phyloP scores from a whole-genome alignment of 2,888 invertebrate species.

The Andrena hattorfiana region DNA sequence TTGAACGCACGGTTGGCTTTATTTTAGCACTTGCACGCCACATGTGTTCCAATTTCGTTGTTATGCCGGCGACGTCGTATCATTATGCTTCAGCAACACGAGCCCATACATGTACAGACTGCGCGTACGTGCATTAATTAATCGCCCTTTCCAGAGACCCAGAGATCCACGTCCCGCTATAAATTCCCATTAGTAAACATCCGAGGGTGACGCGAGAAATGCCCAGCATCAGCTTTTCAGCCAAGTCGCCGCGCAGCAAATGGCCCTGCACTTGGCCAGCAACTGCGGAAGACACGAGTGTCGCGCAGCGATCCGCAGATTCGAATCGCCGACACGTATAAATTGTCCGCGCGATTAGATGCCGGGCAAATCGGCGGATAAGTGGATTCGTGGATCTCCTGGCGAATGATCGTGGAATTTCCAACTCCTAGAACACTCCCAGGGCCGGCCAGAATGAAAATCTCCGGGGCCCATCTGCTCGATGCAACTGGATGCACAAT shows the following conservation, averaged over 20 bases:
- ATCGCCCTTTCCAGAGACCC: background rate
- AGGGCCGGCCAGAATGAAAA: background rate
- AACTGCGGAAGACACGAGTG: slow-evolving; percentile 12
- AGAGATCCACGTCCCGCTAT: too few species aligned
- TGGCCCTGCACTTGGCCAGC: slow-evolving; percentile 6
- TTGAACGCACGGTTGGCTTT: slow-evolving; percentile 31
- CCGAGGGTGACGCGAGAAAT: background rate
- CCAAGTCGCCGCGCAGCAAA: background rate
- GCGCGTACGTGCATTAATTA: background rate
- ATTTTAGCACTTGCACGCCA: slow-evolving; percentile 57
- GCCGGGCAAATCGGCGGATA: slow-evolving; percentile 47
- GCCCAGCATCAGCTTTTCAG: background rate
- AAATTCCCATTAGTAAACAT: background rate
- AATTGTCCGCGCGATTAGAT: slow-evolving; percentile 45
- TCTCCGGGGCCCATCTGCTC: background rate
- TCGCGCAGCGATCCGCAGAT: slow-evolving; percentile 23
- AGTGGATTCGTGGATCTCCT: slow-evolving; percentile 34
- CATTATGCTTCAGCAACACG: background rate
- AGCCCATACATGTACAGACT: background rate
- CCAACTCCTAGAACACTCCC: slow-evolving; percentile 1
- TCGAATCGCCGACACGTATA: slow-evolving; percentile 42
- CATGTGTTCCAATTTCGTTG: slow-evolving; percentile 51
- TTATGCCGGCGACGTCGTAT: slow-evolving; percentile 2
- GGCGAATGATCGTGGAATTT: slow-evolving; percentile 35
- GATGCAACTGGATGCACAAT: background rate